These are phyloP conservation scores for Scelioninae gen. 1 DNA, from an alignment of 2,888 invertebrate species.

Conservation along the genomic window DNA sequence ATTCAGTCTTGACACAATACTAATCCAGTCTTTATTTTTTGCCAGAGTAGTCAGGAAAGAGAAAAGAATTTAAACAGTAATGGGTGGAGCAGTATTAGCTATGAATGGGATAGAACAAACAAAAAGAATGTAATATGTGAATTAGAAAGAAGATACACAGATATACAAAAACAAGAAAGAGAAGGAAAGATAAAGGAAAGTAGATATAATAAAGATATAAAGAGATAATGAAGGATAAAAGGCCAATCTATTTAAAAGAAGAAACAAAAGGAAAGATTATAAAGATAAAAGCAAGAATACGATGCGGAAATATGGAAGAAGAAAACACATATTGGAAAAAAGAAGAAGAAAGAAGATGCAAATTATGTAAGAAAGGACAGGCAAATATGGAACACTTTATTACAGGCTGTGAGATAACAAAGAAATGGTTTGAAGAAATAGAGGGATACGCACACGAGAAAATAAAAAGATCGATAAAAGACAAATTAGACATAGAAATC, in stretches of 20 bases:
- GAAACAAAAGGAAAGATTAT: neutral
- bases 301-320: conserved; percentile 3
- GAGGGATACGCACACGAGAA: neutral
- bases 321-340: neutral
- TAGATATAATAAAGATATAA: neutral
- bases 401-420: neutral
- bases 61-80: conserved; percentile 1
- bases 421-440: neutral
- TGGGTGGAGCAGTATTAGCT: conserved; percentile 9
- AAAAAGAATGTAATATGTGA: neutral
- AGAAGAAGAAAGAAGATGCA: neutral
- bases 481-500: too few species aligned
- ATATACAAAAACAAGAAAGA: neutral
- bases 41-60: conserved; percentile 1
- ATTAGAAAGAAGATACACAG: neutral
- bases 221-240: neutral
- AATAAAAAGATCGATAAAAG: too few species aligned
- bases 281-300: conserved; percentile 9
- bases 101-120: neutral
- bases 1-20: too few species aligned
- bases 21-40: too few species aligned
- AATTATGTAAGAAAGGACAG: neutral
- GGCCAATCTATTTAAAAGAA: conserved; percentile 1
- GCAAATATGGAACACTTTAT: neutral
- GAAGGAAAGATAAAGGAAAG: neutral